Conservation (phyloP, 2,797 vertebrate genomes). For the Lemur catta region DNA sequence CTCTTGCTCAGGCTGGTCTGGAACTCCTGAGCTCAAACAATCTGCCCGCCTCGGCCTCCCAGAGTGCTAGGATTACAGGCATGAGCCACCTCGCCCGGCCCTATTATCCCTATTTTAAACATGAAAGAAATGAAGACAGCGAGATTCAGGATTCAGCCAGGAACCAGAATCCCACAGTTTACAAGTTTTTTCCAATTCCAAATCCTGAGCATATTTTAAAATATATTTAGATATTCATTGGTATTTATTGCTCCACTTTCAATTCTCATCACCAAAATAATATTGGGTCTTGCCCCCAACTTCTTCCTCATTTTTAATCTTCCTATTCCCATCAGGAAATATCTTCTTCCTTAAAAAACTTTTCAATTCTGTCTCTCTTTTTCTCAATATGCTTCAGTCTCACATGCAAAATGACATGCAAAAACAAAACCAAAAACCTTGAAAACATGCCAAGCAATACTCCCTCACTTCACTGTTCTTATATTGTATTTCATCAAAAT, state of each 20-base stretch:
- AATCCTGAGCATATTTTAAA: conserved; percentile 6
- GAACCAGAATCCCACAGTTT: neutral
- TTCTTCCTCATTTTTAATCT: conserved; percentile 37
- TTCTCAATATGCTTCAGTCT: neutral
- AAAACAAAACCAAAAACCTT: neutral
- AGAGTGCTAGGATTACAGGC: too few species aligned
- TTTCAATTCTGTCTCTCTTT: neutral
- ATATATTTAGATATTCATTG: neutral
- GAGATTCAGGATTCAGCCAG: neutral
- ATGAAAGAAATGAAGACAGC: neutral
- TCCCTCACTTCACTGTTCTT: neutral
- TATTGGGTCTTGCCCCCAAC: neutral
- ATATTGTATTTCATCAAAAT: neutral
- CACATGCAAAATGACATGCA: neutral
- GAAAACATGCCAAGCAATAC: neutral
- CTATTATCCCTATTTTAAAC: neutral
- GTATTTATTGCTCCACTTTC: neutral
- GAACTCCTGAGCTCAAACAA: too few species aligned
- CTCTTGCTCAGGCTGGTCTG: too few species aligned
- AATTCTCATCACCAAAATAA: neutral
- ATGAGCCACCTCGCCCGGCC: too few species aligned
- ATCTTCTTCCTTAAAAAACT: neutral
- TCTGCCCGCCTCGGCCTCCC: too few species aligned
- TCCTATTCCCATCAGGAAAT: neutral
- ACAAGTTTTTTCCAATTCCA: neutral